Evolutionary conservation across 2,888 invertebrate species (phyloP).

Genomic region (Ennomos quercinarius): DNA sequence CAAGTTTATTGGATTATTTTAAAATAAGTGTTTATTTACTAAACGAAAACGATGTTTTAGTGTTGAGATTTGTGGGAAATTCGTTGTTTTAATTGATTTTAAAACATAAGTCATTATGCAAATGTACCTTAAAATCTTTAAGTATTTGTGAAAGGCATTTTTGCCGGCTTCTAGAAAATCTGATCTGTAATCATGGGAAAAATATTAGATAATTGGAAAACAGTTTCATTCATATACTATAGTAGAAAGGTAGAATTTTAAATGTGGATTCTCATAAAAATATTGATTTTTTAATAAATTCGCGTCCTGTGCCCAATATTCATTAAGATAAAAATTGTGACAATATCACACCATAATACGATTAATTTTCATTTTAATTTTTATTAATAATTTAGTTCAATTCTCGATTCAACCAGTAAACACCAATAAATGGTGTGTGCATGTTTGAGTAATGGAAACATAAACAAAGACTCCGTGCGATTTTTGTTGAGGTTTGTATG

Average conservation of each 20-base stretch:
- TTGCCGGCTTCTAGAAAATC: background rate
- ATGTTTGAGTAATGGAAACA: too few species aligned
- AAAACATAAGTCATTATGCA: too few species aligned
- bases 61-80: too few species aligned
- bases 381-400: too few species aligned
- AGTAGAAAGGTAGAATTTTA: background rate
- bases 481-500: too few species aligned
- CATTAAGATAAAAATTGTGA: conserved; percentile 22
- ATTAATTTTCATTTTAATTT: too few species aligned
- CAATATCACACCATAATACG: too few species aligned
- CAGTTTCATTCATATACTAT: background rate
- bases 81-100: conserved; percentile 25
- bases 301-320: conserved; percentile 59
- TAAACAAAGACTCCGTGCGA: too few species aligned
- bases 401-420: too few species aligned
- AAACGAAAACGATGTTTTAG: too few species aligned
- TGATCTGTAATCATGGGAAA: background rate
- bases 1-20: too few species aligned
- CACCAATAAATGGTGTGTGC: too few species aligned
- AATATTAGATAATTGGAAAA: conserved; percentile 1
- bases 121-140: conserved; percentile 1
- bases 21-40: background rate
- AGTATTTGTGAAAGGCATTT: conserved; percentile 17
- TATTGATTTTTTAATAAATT: conserved; percentile 60
- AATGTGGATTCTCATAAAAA: conserved; percentile 34